Percentiles rank a stretch among this genome's conserved stretches.
Conservation (phyloP, 2,888 invertebrate genomes). For the Nematopogon swammerdamellus region DNA sequence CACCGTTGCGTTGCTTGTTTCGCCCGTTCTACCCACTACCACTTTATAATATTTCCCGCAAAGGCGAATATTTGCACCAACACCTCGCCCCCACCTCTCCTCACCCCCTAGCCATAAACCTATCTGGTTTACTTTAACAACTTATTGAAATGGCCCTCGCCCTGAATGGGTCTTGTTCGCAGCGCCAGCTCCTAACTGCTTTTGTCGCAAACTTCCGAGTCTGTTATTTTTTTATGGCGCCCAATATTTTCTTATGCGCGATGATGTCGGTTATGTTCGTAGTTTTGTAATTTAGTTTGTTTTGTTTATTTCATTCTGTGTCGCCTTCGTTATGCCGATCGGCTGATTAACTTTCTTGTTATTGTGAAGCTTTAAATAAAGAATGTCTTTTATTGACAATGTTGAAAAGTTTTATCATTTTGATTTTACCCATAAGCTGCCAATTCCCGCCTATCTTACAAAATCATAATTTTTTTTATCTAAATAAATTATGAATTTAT, state of each 20-base stretch:
- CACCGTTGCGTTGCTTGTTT: too few relatives aligned
- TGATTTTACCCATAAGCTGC: too few relatives aligned
- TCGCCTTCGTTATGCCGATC: too few relatives aligned
- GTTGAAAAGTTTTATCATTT: too few relatives aligned
- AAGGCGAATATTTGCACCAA: constrained; percentile 2
- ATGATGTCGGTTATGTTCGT: not conserved
- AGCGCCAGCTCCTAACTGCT: not conserved
- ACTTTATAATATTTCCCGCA: not conserved
- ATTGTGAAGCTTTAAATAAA: too few relatives aligned
- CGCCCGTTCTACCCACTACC: not conserved
- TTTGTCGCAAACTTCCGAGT: not conserved
- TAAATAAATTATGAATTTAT: too few relatives aligned
- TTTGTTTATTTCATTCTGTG: not conserved
- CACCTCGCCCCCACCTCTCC: constrained; percentile 8
- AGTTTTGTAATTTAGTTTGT: not conserved
- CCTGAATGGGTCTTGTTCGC: not conserved
- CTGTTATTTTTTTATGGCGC: not conserved
- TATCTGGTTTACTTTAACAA: constrained; percentile 37
- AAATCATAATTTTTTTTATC: too few relatives aligned
- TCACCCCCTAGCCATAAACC: constrained; percentile 19
- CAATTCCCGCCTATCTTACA: too few relatives aligned
- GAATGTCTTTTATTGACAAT: too few relatives aligned
- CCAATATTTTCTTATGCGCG: not conserved
- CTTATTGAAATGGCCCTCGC: constrained; percentile 20
- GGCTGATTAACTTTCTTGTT: too few relatives aligned